Evolutionary conservation across 2,888 invertebrate species (phyloP), one percentile per base, ranked within the genome.

Genomic region (Pachliopta kotzebuea): DNA sequence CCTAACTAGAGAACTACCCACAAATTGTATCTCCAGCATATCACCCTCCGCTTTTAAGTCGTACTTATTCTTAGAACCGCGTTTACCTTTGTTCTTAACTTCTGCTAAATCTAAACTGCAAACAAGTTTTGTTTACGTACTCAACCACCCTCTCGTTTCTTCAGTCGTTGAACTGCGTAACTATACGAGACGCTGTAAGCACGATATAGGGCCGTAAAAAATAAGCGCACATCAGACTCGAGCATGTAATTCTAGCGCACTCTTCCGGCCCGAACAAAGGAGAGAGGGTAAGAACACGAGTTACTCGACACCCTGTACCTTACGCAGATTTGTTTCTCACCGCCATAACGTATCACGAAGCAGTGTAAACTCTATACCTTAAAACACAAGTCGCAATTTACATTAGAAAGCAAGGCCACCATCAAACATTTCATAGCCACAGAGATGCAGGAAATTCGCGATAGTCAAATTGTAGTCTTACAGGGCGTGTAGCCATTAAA

Each of bases 381-480:
- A 71, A 77, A 74, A 75, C 74, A 74, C 81, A 90, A 73, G 73
- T 73, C 74, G 73, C 74, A 84, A 72, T 86, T 86, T 83, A 71
- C 74, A 70, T 76, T 72, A 76, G 67, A 67, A 77, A 70, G 66
- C 70, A 66, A 66, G 63, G 68, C 71, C 71, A 69, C 71, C 81
- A 82, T 88, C 75, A 76, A 79, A 83, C 88, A 72, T 88, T 89
- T 83, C 75, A 74, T 71, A 80, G 73, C 79, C 79, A 76, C 72
- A 79, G 73, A 72, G 73, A 81, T 80, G 84, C 85, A 85, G 88
- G 88, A 90, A 90, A 90, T 91, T 89, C 89, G 85, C 90, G 90
- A 90, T 91, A 91, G 91, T 91, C 91, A 90, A 90, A 90, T 91
- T 90, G 90, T 90, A 90, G 90, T 89, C 90, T 90, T 90, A 89